A percentile compares a stretch with the other conserved stretches of the same genome.
Evolutionary conservation across 2,888 invertebrate species (phyloP).

Genomic region (Drosophila paracracens): DNA sequence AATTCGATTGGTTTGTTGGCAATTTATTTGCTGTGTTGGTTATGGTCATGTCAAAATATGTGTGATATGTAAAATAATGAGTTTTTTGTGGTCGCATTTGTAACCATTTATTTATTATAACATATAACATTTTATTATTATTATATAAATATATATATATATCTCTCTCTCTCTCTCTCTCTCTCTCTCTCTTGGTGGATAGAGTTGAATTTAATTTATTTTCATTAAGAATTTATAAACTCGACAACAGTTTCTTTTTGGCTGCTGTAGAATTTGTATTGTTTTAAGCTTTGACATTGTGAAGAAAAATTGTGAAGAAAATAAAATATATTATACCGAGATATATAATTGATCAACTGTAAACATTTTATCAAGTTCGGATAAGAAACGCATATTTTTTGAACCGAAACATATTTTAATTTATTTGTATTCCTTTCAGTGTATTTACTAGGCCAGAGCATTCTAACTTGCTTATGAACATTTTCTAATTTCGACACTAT

Average conservation of each 20-base stretch:
- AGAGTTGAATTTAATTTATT: background rate
- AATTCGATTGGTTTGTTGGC: slow-evolving; percentile 67
- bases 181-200: background rate
- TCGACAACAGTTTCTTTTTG: background rate
- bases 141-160: slow-evolving; percentile 1
- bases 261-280: background rate
- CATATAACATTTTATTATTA: slow-evolving; percentile 24
- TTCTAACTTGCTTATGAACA: background rate
- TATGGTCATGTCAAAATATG: slow-evolving; percentile 77
- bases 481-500: background rate
- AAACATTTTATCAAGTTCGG: background rate
- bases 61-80: slow-evolving; percentile 78
- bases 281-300: background rate
- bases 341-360: background rate
- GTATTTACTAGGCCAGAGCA: background rate
- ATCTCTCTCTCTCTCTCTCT: background rate
- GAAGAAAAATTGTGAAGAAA: background rate
- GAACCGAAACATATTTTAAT: background rate
- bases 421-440: background rate
- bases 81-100: slow-evolving; percentile 67
- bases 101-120: slow-evolving; percentile 49
- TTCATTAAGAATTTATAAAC: background rate
- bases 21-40: slow-evolving; percentile 72
- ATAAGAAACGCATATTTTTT: background rate
- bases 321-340: background rate